Percentiles rank a stretch among this genome's conserved stretches.
Evolutionary conservation across 2,888 invertebrate genomes (phyloP).

Genomic region (Congeria kusceri): DNA sequence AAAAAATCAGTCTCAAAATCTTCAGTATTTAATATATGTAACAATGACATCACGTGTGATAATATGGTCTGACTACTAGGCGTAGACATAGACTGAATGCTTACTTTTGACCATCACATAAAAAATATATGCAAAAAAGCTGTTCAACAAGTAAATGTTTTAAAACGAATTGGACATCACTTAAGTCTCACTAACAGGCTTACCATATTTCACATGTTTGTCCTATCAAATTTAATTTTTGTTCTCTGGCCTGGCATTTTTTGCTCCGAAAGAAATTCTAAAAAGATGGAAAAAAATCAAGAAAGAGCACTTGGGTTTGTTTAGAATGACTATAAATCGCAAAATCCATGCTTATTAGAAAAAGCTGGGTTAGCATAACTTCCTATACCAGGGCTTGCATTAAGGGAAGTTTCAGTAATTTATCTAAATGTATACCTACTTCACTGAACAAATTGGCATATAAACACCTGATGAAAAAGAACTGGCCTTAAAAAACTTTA

Average conservation of each 20-base stretch:
- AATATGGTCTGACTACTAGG: constrained; percentile 14
- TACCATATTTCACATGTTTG: constrained; percentile 34
- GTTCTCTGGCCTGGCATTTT: constrained; percentile 31
- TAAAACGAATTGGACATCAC: constrained; percentile 21
- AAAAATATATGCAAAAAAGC: constrained; percentile 12
- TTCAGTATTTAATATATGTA: not conserved
- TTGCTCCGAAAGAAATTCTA: constrained; percentile 11
- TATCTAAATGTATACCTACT: too few species aligned
- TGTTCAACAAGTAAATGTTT: constrained; percentile 5
- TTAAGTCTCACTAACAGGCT: constrained; percentile 24
- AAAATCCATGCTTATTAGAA: too few species aligned
- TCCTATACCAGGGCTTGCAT: too few species aligned
- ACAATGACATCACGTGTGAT: constrained; percentile 14
- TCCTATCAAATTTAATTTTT: constrained; percentile 40
- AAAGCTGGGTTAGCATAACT: too few species aligned
- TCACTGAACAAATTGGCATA: too few species aligned
- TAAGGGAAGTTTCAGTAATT: too few species aligned
- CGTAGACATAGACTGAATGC: constrained; percentile 6
- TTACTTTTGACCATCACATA: constrained; percentile 14
- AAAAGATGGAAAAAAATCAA: not conserved
- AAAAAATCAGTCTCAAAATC: constrained; percentile 3
- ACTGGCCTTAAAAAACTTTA: too few species aligned
- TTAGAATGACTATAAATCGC: not conserved
- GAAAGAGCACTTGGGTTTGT: not conserved
- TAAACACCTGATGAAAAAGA: too few species aligned